Base-by-base conservation (phyloP, 2,113 vertebrate genomes). In the Heterocephalus glaber region DNA sequence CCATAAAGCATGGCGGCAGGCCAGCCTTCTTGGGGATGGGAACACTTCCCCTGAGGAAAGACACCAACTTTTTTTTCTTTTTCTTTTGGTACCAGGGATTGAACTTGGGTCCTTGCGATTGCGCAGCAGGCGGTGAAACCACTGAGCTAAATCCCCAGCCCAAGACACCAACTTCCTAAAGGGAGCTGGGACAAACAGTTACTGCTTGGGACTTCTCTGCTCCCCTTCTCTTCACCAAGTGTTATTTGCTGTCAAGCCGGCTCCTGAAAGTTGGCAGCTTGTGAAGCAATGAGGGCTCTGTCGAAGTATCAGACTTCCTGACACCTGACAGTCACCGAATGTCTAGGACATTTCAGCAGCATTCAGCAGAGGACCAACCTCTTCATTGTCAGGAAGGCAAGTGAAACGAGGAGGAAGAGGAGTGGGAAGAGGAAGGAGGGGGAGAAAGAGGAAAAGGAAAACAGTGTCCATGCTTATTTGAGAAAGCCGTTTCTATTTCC, bases 1-100 rank as follows among this genome's bases (percentile, higher is more conserved):
- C 92, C 95, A 90, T 90, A 96, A 96, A 95, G 22, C 0, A 5
- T 77, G 97, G 97, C 95, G 0, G 13, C 0, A 4, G 1, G 95
- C 94, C 97, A 94, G 85, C 74, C 7, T 82, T 86, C 80, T 63
- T 54, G 8, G 8, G 38, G 54, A 77, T 0, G 11, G 89, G 83
- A 81, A 10, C 1, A 4, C 2, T 28, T 58, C 56, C 61, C 76
- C 65, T 3, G 12, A 90, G 76, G 49, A 94, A 82, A 70, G 68
- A 77, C 1, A 58, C 28, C 35, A 2, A 26, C 49, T 85, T 92
- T n/a, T n/a, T n/a, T n/a, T n/a, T n/a, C n/a, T n/a, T n/a, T n/a
- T n/a, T n/a, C n/a, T n/a, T n/a, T n/a, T n/a, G n/a, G n/a, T n/a
- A n/a, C n/a, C n/a, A n/a, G n/a, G n/a, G n/a, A n/a, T n/a, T n/a